phyloP scores from a whole-genome alignment of 1,140 invertebrate species.

The Dreissena rostriformis region DNA sequence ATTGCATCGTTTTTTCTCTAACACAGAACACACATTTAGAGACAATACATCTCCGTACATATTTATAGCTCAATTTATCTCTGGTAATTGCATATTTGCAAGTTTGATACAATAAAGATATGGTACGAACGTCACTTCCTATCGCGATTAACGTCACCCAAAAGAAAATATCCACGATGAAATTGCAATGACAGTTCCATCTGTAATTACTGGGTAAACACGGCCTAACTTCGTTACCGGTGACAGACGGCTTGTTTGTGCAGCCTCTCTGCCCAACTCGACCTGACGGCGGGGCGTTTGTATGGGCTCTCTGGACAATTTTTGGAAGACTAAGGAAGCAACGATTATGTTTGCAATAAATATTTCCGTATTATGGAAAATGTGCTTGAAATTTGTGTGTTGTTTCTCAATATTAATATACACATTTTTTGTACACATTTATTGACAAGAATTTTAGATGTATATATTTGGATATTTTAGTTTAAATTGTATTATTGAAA shows the following conservation, averaged over 20 bases:
- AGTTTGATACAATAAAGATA: slow-evolving; percentile 44
- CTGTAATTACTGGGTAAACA: slow-evolving; percentile 41
- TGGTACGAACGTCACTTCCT: slow-evolving; percentile 28
- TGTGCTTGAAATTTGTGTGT: background rate
- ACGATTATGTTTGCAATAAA: too few species aligned
- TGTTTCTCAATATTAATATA: background rate
- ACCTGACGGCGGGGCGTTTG: background rate
- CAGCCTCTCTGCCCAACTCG: slow-evolving; percentile 7
- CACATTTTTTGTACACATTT: too few species aligned
- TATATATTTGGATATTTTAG: too few species aligned
- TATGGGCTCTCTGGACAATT: background rate
- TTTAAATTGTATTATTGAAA: too few species aligned
- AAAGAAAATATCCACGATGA: slow-evolving; percentile 27
- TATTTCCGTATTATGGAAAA: too few species aligned
- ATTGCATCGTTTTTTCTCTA: background rate
- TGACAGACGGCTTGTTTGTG: slow-evolving; percentile 17
- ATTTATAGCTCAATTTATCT: background rate
- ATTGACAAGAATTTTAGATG: too few species aligned
- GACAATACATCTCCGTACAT: background rate
- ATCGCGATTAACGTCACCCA: slow-evolving; percentile 40
- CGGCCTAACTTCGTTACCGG: slow-evolving; percentile 26
- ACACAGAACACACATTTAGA: background rate
- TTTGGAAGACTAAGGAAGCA: background rate
- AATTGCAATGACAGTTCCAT: slow-evolving; percentile 38
- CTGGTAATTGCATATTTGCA: slow-evolving; percentile 52